These are phyloP conservation scores for Epirrhoe tristata DNA, from an alignment of 2,888 invertebrate genomes.

Conservation along the genomic window DNA sequence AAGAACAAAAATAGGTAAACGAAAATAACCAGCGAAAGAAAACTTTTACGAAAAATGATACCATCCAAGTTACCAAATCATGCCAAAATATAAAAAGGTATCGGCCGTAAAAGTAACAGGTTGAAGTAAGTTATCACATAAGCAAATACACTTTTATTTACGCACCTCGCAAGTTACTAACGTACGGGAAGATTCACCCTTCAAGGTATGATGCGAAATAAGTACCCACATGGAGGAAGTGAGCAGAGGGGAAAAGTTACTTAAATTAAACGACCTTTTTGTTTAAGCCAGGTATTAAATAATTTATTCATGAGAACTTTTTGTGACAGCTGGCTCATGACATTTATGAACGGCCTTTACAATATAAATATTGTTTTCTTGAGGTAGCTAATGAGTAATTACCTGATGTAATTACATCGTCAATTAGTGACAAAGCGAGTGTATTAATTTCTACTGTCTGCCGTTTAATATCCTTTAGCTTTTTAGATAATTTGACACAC, in stretches of 20 bases:
- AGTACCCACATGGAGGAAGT: conserved; percentile 49
- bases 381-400: conserved; percentile 37
- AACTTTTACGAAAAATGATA: conserved; percentile 9
- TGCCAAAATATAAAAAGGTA: conserved; percentile 46
- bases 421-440: conserved; percentile 30
- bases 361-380: conserved; percentile 35
- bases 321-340: conserved; percentile 45
- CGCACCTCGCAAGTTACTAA: conserved; percentile 36
- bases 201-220: conserved; percentile 24
- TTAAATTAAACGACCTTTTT: conserved; percentile 53
- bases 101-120: conserved; percentile 42
- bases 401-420: too few species aligned
- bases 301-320: conserved; percentile 62
- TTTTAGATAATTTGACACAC: conserved; percentile 1
- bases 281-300: conserved; percentile 45
- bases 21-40: conserved; percentile 5
- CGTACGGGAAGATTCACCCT: conserved; percentile 40
- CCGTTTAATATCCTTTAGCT: background rate
- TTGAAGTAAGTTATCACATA: conserved; percentile 38
- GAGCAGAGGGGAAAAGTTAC: conserved; percentile 54
- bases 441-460: background rate
- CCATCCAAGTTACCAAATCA: conserved; percentile 25
- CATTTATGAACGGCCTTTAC: conserved; percentile 39
- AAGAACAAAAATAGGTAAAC: background rate
- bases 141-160: conserved; percentile 40